Conservation (phyloP, 2,113 vertebrate species). For the Carlito syrichta region DNA sequence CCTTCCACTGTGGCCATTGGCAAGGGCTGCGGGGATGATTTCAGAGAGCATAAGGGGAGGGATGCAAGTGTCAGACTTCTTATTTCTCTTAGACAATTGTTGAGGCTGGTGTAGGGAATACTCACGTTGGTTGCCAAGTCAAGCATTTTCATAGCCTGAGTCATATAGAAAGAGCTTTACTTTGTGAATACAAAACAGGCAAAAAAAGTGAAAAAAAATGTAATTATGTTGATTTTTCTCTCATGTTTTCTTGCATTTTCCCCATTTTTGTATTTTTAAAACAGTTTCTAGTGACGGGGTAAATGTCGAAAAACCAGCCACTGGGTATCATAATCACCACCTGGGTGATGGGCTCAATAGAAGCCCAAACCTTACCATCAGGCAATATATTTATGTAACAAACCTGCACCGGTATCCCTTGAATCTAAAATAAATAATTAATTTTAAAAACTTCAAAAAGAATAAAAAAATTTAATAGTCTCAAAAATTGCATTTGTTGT, state of each 20-base stretch:
- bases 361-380: too few relatives aligned
- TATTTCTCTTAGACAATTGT: not conserved
- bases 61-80: not conserved
- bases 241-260: not conserved
- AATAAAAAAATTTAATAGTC: too few relatives aligned
- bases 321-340: too few relatives aligned
- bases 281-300: too few relatives aligned
- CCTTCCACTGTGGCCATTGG: not conserved
- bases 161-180: not conserved
- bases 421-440: too few relatives aligned
- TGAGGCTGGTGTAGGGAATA: not conserved
- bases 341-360: too few relatives aligned
- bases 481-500: not conserved
- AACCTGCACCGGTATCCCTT: too few relatives aligned
- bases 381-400: too few relatives aligned
- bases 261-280: not conserved
- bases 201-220: too few relatives aligned
- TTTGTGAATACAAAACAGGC: not conserved
- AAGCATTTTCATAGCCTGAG: slow-evolving; percentile 41
- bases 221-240: too few relatives aligned
- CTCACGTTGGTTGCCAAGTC: not conserved
- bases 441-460: too few relatives aligned
- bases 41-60: not conserved
- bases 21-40: not conserved
- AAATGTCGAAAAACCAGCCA: too few relatives aligned